Base-by-base conservation (phyloP, 2,797 vertebrate genomes). In the Xiphorhynchus erythropygius region DNA sequence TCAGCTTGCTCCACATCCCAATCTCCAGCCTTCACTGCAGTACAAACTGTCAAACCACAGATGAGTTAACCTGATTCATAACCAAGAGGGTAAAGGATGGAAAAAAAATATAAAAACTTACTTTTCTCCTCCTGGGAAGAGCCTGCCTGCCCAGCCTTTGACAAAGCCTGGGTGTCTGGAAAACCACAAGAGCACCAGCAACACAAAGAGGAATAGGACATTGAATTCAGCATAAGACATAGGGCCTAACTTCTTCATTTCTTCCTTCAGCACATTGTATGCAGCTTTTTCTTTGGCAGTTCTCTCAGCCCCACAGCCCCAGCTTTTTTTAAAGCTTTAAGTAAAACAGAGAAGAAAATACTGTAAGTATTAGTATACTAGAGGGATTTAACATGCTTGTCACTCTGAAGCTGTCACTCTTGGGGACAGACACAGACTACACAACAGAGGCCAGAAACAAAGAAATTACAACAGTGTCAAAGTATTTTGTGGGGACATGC, bases 111-210 rank as follows among this genome's bases (percentile, higher is more conserved):
- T 9, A 49, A 80, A 84, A 79, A 97, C 98, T 89, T 96, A 99
- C 99, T 99, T 98, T 96, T 89, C 98, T 94, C 80, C 97, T 97
- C 85, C 99, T 98, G 97, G 67, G 85, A 99, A 99, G 86, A 98
- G 90, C 5, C 97, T 9, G 9, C 97, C 97, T 23, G 98, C 98
- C 99, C 99, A 99, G 95, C 99, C 99, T 3, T 96, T 93, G 67
- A 99, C 87, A 95, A 99, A 99, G 78, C 99, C 99, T 0, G 99
- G 99, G 71, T 99, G 98, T 70, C 99, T 98, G 65, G 98, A 97
- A 97, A 99, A 99, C 99, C 99, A 99, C 94, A 99, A 93, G 42
- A 98, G 22, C 57, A 99, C 97, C 84, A 99, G 97, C 89, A 99
- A 94, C 76, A 90, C 10, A 95, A 99, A 99, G 93, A 99, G 98